Base-by-base conservation (phyloP, 2,113 vertebrate genomes). In the Alces alces region DNA sequence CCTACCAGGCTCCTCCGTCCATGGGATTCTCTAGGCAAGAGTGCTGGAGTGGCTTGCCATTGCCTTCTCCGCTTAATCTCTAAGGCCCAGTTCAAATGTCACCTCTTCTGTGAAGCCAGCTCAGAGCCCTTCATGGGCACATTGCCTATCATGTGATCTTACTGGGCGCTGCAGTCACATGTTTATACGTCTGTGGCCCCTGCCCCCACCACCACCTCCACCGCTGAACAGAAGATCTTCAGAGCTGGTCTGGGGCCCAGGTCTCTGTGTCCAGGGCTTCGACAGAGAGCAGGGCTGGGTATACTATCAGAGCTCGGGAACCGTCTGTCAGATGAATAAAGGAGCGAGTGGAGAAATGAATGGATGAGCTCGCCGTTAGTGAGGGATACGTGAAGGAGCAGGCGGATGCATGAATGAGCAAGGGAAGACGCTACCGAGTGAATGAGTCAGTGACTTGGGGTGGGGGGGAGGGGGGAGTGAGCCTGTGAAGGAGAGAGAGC, bases 401-500 rank as follows among this genome's bases (percentile, higher is more conserved):
- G n/a, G 36, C 39, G 60, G 91, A 93, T 15, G 28, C 90, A 52
- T 92, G 95, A 98, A 97, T 96, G 96, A 97, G 73, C 5, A 3
- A 54, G 83, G 39, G 47, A 61, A 70, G 78, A 47, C 87, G 83
- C 57, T 54, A 21, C 47, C 15, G 58, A 90, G 82, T 97, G 91
- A 96, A 93, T 96, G 97, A 98, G 95, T 97, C 95, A 93, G 66
- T 52, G 90, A 83, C 25, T 0, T 36, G 4, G 15, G 25, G 54
- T 21, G 33, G 58, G 21, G 36, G 50, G 13, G 33, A 11, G 17
- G 15, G 39, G 6, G 10, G 91, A 91, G 78, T 16, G 39, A 89
- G 70, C 33, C 86, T 21, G 55, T 15, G 57, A 91, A 33, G 91
- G 27, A 82, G 73, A 25, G 54, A 17, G 36, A 60, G 82, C 7